Conservation (phyloP, 2,797 vertebrate species). For the Pangasius djambal region DNA sequence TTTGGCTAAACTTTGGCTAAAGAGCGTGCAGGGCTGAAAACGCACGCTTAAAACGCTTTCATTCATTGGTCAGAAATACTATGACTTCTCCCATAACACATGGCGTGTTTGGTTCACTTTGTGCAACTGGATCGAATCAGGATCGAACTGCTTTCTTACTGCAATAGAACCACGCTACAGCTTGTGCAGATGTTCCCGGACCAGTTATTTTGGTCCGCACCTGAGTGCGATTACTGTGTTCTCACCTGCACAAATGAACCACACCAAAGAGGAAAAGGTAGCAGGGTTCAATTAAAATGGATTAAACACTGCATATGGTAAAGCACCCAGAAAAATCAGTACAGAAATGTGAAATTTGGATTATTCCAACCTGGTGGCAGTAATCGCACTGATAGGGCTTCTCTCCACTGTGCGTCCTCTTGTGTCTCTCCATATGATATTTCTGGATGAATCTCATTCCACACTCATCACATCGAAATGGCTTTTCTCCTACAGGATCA, state of each 20-base stretch:
- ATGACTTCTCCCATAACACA: background rate
- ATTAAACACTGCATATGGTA: background rate
- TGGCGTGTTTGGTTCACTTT: background rate
- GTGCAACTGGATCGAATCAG: background rate
- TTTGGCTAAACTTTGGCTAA: background rate
- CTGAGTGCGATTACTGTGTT: background rate
- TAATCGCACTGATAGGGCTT: conserved; percentile 99
- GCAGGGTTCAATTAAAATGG: background rate
- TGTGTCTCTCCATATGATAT: conserved; percentile 99
- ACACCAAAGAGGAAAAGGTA: background rate
- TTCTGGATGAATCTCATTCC: conserved; percentile 99
- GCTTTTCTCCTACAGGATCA: conserved; percentile 86
- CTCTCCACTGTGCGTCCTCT: conserved; percentile 98
- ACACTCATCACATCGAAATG: conserved; percentile 98
- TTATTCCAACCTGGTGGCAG: conserved; percentile 90
- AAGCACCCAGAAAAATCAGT: background rate
- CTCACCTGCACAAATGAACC: background rate
- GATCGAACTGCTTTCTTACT: background rate
- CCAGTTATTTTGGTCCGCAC: background rate
- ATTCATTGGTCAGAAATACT: too few species aligned
- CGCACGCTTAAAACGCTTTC: background rate
- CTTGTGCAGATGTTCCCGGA: background rate
- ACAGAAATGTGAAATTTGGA: background rate
- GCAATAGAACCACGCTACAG: background rate
- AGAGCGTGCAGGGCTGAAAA: background rate